Percentiles rank a stretch among this genome's conserved stretches.
Evolutionary conservation across 1,140 invertebrate genomes (phyloP).

Genomic region (Augochlora pura): DNA sequence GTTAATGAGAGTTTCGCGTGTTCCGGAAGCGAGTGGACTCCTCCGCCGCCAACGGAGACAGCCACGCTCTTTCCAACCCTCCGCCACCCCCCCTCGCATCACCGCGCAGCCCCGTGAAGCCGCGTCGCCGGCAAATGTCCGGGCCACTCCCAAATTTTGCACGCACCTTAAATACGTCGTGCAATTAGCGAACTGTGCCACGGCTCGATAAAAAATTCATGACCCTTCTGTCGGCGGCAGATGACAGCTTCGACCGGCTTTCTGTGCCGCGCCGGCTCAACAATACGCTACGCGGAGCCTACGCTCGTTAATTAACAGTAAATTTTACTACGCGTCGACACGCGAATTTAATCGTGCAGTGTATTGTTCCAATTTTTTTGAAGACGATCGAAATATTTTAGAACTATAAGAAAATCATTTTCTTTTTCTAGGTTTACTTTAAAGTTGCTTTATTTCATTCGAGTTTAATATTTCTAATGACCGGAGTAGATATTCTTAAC

Average conservation of each 20-base stretch:
- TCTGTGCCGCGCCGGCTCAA: neutral
- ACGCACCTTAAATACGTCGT: constrained; percentile 59
- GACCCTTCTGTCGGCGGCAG: neutral
- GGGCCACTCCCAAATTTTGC: constrained; percentile 65
- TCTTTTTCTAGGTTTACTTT: too few species aligned
- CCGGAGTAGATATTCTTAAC: too few species aligned
- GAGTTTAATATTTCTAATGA: too few species aligned
- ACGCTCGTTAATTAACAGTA: too few species aligned
- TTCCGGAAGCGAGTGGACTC: constrained; percentile 61
- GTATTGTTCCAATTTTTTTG: too few species aligned
- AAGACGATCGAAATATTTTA: too few species aligned
- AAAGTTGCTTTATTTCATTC: too few species aligned
- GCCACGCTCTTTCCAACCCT: constrained; percentile 9
- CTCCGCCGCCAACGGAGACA: constrained; percentile 50
- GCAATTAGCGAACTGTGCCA: constrained; percentile 52
- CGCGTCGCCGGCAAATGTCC: constrained; percentile 21
- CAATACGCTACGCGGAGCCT: too few species aligned
- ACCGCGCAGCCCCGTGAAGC: constrained; percentile 14
- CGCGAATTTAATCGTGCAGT: too few species aligned
- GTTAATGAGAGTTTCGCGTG: constrained; percentile 74
- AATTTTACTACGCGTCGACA: too few species aligned
- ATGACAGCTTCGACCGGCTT: neutral
- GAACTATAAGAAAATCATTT: too few species aligned
- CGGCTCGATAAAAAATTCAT: neutral
- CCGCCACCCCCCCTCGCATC: constrained; percentile 48